These are phyloP conservation scores for Poeciliopsis occidentalis DNA, from an alignment of 2,113 vertebrate genomes.

Conservation along the genomic window DNA sequence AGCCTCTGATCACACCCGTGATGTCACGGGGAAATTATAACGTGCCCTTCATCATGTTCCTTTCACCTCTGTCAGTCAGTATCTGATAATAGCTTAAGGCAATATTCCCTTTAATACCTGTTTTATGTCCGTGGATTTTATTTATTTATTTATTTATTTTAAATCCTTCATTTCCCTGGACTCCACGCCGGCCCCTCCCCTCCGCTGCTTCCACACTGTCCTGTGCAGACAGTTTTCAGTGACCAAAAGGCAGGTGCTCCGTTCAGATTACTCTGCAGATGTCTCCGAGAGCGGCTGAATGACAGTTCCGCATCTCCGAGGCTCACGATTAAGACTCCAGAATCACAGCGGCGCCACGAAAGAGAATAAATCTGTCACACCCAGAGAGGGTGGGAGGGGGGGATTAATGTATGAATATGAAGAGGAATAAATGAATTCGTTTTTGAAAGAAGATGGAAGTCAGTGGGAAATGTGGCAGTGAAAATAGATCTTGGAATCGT, in stretches of 20 bases:
- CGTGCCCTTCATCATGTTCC: conserved; percentile 46
- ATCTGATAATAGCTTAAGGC: conserved; percentile 61
- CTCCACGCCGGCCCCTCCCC: not conserved
- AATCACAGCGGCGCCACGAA: not conserved
- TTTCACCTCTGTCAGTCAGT: conserved; percentile 58
- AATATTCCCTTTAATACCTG: conserved; percentile 59
- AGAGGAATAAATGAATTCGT: not conserved
- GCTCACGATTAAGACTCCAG: not conserved
- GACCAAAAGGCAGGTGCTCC: conserved; percentile 38
- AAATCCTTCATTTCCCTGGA: conserved; percentile 7
- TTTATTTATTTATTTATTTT: conserved; percentile 19
- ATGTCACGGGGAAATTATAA: conserved; percentile 52
- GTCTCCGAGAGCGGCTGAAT: conserved; percentile 34
- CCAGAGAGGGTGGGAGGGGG: too few relatives aligned
- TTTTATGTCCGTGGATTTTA: conserved; percentile 41
- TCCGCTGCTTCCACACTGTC: conserved; percentile 7
- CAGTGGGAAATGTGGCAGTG: not conserved
- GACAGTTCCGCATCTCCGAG: conserved; percentile 24
- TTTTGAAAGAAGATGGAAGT: not conserved
- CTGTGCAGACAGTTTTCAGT: conserved; percentile 34
- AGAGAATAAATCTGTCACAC: conserved; percentile 1
- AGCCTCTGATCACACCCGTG: conserved; percentile 41
- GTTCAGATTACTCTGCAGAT: conserved; percentile 38
- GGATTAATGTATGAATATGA: not conserved
- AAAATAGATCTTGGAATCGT: not conserved